Conservation (phyloP, 2,113 vertebrate genomes). For the Pterocles orientalis region DNA sequence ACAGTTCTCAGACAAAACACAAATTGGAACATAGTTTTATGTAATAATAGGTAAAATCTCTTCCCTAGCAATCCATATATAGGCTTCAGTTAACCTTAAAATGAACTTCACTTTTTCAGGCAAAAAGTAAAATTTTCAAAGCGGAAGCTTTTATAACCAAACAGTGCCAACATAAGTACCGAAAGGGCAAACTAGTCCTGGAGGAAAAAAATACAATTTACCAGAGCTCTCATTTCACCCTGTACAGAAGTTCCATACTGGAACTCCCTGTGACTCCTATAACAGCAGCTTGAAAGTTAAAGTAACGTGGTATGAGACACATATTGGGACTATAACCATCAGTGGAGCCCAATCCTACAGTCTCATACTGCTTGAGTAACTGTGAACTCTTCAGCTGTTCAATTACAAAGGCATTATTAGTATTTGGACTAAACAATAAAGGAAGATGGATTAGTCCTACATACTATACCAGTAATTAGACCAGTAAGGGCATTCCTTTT, state of each 20-base stretch:
- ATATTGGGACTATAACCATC: neutral
- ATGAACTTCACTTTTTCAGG: neutral
- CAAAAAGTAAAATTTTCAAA: neutral
- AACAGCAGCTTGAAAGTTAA: neutral
- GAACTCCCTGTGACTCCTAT: neutral
- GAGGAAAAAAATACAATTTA: neutral
- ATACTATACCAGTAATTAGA: neutral
- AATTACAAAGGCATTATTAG: neutral
- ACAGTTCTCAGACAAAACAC: neutral
- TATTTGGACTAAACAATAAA: neutral
- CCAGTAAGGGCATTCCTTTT: neutral
- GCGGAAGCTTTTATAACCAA: neutral
- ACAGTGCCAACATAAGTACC: neutral
- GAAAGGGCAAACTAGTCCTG: neutral
- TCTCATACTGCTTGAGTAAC: neutral
- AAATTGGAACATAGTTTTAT: neutral
- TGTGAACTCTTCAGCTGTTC: neutral
- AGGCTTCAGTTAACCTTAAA: constrained; percentile 7
- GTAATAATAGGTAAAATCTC: neutral
- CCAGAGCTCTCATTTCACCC: neutral
- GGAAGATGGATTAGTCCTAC: neutral
- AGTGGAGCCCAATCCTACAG: neutral
- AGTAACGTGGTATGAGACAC: neutral
- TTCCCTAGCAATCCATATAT: neutral
- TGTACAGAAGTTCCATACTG: neutral